A percentile compares a stretch with the other conserved stretches of the same genome.
phyloP scores from a whole-genome alignment of 2,888 invertebrate species.

The Drosophila mimetica region DNA sequence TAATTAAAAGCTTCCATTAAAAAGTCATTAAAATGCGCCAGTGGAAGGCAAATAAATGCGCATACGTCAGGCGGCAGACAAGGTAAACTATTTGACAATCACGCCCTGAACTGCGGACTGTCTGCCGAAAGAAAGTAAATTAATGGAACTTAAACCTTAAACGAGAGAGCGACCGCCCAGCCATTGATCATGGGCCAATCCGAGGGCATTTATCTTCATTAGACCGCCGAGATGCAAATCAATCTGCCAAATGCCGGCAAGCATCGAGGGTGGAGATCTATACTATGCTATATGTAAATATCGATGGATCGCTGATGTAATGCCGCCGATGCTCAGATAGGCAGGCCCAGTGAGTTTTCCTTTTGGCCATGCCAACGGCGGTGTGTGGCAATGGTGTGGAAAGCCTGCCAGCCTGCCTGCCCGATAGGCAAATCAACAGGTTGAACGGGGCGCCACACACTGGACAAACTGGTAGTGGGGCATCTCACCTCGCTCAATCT shows the following conservation, averaged over 20 bases:
- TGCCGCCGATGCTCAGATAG: constrained; percentile 67
- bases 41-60: constrained; percentile 27
- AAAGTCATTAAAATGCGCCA: constrained; percentile 16
- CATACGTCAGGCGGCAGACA: constrained; percentile 1
- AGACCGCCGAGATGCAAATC: constrained; percentile 70
- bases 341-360: constrained; percentile 52
- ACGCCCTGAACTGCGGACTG: constrained; percentile 13
- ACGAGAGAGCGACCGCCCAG: constrained; percentile 54
- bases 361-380: constrained; percentile 28
- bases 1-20: constrained; percentile 12
- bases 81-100: constrained; percentile 13
- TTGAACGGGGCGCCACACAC: constrained; percentile 60
- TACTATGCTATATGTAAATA: constrained; percentile 61
- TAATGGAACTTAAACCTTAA: too few species aligned
- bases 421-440: constrained; percentile 77
- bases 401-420: constrained; percentile 27
- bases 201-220: constrained; percentile 74
- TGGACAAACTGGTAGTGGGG: constrained; percentile 69
- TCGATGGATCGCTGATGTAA: constrained; percentile 69
- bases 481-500: constrained; percentile 49
- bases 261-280: constrained; percentile 12
- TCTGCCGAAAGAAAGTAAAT: constrained; percentile 34
- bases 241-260: constrained; percentile 55
- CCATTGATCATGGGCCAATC: constrained; percentile 45
- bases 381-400: constrained; percentile 46